phyloP scores from a whole-genome alignment of 2,888 invertebrate genomes.

The Acanthosoma haemorrhoidale region DNA sequence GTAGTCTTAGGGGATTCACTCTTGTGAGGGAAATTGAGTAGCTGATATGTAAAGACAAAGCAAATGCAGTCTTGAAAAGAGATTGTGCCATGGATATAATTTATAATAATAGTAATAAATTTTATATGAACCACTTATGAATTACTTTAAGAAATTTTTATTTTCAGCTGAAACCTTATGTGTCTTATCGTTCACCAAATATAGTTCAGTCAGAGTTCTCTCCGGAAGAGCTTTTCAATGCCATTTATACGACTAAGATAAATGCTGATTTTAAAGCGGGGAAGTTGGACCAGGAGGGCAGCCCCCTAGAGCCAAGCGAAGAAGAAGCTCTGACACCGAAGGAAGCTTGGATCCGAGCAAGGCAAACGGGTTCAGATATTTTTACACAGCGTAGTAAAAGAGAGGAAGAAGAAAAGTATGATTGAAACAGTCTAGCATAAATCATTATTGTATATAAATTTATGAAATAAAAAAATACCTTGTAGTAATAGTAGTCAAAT shows the following conservation, averaged over 20 bases:
- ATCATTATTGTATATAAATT: too few relatives aligned
- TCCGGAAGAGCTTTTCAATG: conserved; percentile 72
- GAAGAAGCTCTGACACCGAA: conserved; percentile 66
- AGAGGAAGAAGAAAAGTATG: conserved; percentile 36
- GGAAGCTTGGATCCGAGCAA: conserved; percentile 64
- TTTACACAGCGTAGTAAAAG: conserved; percentile 48
- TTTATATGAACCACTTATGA: too few relatives aligned
- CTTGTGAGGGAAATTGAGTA: too few relatives aligned
- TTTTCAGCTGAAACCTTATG: conserved; percentile 81
- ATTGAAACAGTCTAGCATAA: background rate
- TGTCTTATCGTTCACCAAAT: conserved; percentile 73
- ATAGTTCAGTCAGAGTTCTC: conserved; percentile 77
- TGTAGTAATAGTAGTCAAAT: too few relatives aligned
- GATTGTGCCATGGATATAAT: too few relatives aligned
- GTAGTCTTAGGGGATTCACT: too few relatives aligned
- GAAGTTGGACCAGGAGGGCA: conserved; percentile 64
- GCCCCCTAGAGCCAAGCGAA: conserved; percentile 63
- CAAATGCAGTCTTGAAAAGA: too few relatives aligned
- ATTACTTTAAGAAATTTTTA: conserved; percentile 33
- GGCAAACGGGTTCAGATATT: conserved; percentile 76
- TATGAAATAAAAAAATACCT: too few relatives aligned
- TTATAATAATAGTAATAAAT: too few relatives aligned
- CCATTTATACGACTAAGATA: conserved; percentile 74
- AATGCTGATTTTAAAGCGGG: conserved; percentile 64
- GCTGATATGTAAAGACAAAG: too few relatives aligned